phyloP scores from a whole-genome alignment of 2,888 invertebrate genomes.

The Scelioninae gen. 1 region DNA sequence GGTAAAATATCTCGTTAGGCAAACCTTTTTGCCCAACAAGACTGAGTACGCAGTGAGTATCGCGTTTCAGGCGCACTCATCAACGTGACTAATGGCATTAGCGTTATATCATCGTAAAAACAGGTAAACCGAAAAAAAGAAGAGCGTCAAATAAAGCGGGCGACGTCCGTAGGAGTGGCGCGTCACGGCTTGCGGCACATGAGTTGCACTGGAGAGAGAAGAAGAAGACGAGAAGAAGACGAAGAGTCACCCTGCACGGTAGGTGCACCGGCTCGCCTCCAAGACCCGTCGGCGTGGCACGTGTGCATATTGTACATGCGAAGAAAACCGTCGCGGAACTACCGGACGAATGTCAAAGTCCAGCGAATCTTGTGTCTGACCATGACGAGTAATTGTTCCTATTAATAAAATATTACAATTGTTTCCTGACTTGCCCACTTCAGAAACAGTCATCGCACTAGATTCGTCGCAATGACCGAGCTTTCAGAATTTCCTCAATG shows the following conservation, averaged over 20 bases:
- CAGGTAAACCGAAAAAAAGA: constrained; percentile 64
- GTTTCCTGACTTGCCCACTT: constrained; percentile 83
- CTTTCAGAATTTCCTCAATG: constrained; percentile 49
- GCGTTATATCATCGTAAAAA: constrained; percentile 66
- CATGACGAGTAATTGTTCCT: constrained; percentile 76
- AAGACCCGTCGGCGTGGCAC: constrained; percentile 60
- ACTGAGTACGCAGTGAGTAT: constrained; percentile 58
- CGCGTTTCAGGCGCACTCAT: constrained; percentile 62
- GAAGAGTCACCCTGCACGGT: constrained; percentile 71
- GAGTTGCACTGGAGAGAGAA: constrained; percentile 58
- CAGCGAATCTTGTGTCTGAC: constrained; percentile 75
- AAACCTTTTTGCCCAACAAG: constrained; percentile 48
- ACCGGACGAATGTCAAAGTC: constrained; percentile 17
- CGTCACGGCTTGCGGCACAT: constrained; percentile 70
- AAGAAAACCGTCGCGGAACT: constrained; percentile 38
- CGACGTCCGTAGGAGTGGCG: constrained; percentile 73
- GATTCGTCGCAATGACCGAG: constrained; percentile 51
- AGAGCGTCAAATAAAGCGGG: constrained; percentile 64
- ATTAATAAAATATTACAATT: constrained; percentile 80
- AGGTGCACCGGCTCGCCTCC: constrained; percentile 74
- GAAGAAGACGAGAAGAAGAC: constrained; percentile 44
- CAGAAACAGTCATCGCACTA: constrained; percentile 63
- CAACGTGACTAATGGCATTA: constrained; percentile 66
- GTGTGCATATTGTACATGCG: constrained; percentile 53
- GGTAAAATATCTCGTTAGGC: constrained; percentile 62